These are phyloP conservation scores for Cavia porcellus DNA, from an alignment of 2,113 vertebrate species.

Conservation along the genomic window DNA sequence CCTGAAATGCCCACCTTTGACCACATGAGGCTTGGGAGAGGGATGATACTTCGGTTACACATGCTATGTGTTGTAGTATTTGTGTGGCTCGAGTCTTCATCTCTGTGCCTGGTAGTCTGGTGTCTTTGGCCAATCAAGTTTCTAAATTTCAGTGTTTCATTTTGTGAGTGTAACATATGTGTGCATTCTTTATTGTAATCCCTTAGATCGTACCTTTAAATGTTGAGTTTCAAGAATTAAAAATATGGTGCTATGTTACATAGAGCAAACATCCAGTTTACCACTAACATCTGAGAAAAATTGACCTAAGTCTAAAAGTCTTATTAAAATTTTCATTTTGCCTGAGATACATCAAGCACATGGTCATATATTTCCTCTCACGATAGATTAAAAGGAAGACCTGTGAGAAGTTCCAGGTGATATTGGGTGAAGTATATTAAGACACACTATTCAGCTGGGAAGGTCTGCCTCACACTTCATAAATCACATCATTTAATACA, in stretches of 20 bases:
- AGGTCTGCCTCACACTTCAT: not conserved
- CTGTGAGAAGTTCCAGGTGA: not conserved
- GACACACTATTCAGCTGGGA: not conserved
- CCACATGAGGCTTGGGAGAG: not conserved
- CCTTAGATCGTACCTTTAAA: not conserved
- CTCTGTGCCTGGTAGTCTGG: not conserved
- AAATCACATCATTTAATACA: slow-evolving; percentile 47
- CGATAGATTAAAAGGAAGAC: slow-evolving; percentile 35
- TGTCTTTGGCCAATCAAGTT: not conserved
- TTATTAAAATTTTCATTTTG: slow-evolving; percentile 29
- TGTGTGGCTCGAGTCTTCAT: not conserved
- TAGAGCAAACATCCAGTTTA: not conserved
- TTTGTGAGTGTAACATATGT: not conserved
- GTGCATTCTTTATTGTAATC: not conserved
- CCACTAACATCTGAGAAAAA: not conserved
- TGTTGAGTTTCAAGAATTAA: not conserved
- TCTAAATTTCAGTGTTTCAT: not conserved
- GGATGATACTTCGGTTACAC: not conserved
- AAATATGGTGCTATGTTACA: not conserved
- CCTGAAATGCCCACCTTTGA: not conserved
- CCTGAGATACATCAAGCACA: not conserved
- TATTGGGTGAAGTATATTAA: not conserved
- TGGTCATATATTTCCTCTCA: not conserved
- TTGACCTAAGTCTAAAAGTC: slow-evolving; percentile 32
- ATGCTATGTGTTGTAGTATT: no score